phyloP scores from a whole-genome alignment of 2,797 vertebrate genomes.

The Lerista edwardsae region DNA sequence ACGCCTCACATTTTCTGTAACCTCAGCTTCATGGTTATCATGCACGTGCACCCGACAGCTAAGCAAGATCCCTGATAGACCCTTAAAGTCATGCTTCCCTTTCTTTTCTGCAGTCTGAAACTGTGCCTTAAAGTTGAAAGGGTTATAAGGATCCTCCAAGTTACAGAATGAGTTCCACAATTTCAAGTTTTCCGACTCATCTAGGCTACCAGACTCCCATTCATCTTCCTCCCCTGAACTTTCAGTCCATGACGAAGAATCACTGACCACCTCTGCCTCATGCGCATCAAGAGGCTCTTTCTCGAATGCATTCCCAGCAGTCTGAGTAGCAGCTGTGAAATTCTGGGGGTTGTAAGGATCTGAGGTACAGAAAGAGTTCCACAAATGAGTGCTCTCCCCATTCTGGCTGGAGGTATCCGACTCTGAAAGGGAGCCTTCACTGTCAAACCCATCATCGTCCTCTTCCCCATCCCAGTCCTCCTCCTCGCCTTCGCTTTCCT shows the following conservation, averaged over 20 bases:
- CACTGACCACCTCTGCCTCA: background rate
- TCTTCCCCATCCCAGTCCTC: constrained; percentile 72
- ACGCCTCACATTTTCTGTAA: constrained; percentile 12
- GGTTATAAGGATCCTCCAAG: constrained; percentile 89
- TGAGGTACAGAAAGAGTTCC: constrained; percentile 82
- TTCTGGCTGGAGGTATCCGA: constrained; percentile 59
- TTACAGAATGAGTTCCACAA: constrained; percentile 88
- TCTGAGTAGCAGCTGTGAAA: constrained; percentile 85
- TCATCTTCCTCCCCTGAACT: constrained; percentile 67
- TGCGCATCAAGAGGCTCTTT: constrained; percentile 12
- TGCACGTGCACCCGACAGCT: constrained; percentile 53
- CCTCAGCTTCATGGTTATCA: constrained; percentile 36
- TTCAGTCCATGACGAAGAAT: constrained; percentile 36
- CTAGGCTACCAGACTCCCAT: constrained; percentile 81
- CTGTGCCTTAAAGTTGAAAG: constrained; percentile 87
- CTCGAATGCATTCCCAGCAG: constrained; percentile 58
- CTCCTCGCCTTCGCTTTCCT: constrained; percentile 78
- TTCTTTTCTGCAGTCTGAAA: constrained; percentile 72
- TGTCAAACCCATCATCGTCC: constrained; percentile 87
- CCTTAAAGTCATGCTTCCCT: constrained; percentile 1
- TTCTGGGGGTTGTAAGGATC: constrained; percentile 91
- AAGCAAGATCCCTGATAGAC: background rate
- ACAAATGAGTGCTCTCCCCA: constrained; percentile 79
- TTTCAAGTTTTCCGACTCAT: constrained; percentile 84
- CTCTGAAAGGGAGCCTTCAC: constrained; percentile 81